These are phyloP conservation scores for Drosophila dunni DNA, from an alignment of 1,140 invertebrate species.

Conservation along the genomic window DNA sequence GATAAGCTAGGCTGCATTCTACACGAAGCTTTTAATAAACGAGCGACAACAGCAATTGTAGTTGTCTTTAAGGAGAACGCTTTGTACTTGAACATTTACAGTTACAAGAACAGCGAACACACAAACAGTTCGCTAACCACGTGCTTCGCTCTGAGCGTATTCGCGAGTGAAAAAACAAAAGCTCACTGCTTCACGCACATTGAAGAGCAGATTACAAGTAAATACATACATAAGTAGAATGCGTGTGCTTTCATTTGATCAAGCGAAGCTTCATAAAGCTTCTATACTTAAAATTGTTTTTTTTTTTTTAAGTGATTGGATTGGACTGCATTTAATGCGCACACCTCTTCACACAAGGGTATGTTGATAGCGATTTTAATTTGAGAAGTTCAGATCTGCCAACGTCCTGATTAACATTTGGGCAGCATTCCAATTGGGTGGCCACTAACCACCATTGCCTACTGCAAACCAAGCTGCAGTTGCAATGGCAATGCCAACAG, in stretches of 20 bases:
- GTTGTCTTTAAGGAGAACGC: background rate
- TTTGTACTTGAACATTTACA: conserved; percentile 1
- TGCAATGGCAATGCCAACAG: conserved; percentile 31
- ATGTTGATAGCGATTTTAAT: too few relatives aligned
- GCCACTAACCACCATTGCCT: background rate
- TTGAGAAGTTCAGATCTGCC: conserved; percentile 2
- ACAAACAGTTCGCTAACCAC: background rate
- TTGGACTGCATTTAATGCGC: background rate
- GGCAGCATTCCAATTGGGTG: conserved; percentile 22
- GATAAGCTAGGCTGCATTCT: background rate
- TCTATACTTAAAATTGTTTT: background rate
- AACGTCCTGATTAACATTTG: conserved; percentile 13
- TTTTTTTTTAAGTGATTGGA: background rate
- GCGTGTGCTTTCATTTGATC: too few relatives aligned
- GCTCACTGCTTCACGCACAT: background rate
- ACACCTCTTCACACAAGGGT: too few relatives aligned
- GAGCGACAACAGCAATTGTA: background rate
- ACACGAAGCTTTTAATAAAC: background rate
- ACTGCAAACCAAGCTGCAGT: background rate
- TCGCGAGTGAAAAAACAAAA: background rate
- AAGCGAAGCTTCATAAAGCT: too few relatives aligned
- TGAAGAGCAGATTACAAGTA: background rate
- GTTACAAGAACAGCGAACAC: background rate
- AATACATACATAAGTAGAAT: too few relatives aligned
- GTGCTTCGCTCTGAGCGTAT: conserved; percentile 1